Percentiles rank a stretch among this genome's conserved stretches.
Evolutionary conservation across 2,113 vertebrate genomes (phyloP).

Genomic region (Oenanthe oenanthe): DNA sequence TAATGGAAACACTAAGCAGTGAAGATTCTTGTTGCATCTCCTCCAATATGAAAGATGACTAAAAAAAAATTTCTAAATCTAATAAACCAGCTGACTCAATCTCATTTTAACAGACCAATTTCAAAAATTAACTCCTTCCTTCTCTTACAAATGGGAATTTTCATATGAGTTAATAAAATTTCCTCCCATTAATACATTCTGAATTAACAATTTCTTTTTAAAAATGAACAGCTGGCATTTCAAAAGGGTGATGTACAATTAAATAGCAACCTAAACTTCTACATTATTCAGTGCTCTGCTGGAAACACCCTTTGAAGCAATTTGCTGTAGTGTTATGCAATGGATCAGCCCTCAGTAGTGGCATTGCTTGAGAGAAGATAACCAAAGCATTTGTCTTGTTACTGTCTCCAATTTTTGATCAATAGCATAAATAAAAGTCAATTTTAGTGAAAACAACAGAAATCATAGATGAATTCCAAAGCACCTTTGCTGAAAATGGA

Average conservation of each 20-base stretch:
- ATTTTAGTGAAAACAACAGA: background rate
- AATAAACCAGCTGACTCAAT: background rate
- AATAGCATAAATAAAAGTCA: constrained; percentile 1
- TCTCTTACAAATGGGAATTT: constrained; percentile 52
- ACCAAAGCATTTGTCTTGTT: background rate
- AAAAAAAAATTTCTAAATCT: background rate
- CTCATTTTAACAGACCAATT: background rate
- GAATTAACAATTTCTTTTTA: constrained; percentile 16
- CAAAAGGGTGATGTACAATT: constrained; percentile 15
- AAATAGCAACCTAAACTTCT: constrained; percentile 13
- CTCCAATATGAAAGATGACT: background rate
- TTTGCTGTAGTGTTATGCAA: background rate
- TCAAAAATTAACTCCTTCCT: constrained; percentile 20
- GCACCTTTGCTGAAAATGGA: background rate
- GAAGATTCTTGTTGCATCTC: background rate
- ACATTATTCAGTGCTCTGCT: background rate
- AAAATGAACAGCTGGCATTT: background rate
- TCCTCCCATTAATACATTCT: constrained; percentile 28
- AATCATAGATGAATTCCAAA: background rate
- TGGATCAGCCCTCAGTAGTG: background rate
- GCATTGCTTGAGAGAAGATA: background rate
- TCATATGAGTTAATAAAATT: constrained; percentile 13
- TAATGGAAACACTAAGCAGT: background rate
- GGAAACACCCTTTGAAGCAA: constrained; percentile 3
- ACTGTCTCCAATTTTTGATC: background rate